phyloP scores from a whole-genome alignment of 2,113 vertebrate genomes.

The Lasiurus cinereus region DNA sequence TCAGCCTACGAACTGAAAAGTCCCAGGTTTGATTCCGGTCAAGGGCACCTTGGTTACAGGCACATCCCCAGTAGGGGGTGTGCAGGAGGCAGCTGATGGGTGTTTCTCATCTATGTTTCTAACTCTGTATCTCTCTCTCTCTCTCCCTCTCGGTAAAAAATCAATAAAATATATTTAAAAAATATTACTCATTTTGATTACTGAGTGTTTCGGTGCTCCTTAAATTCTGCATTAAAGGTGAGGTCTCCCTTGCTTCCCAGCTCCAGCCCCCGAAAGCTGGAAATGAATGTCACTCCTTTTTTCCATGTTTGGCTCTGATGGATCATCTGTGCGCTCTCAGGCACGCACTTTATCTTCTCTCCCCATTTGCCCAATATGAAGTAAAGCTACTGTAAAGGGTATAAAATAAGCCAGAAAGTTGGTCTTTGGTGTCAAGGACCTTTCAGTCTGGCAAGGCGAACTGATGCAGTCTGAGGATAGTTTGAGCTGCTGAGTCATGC shows the following conservation, averaged over 20 bases:
- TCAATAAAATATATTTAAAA: no score
- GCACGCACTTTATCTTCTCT: background rate
- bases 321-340: background rate
- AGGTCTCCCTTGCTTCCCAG: background rate
- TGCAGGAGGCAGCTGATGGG: no score
- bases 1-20: no score
- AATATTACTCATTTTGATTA: background rate
- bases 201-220: background rate
- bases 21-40: no score
- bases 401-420: background rate
- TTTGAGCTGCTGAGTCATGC: background rate
- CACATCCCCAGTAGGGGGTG: no score
- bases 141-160: no score
- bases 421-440: background rate
- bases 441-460: background rate
- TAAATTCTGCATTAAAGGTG: background rate
- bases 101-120: no score
- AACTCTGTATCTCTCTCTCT: no score
- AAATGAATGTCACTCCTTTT: background rate
- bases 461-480: background rate
- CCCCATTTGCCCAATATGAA: background rate
- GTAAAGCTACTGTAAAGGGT: background rate
- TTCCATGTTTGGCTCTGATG: accelerated
- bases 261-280: no score
- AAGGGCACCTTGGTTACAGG: no score